Conservation (phyloP, 2,113 vertebrate genomes). For the Leucoraja erinaceus region DNA sequence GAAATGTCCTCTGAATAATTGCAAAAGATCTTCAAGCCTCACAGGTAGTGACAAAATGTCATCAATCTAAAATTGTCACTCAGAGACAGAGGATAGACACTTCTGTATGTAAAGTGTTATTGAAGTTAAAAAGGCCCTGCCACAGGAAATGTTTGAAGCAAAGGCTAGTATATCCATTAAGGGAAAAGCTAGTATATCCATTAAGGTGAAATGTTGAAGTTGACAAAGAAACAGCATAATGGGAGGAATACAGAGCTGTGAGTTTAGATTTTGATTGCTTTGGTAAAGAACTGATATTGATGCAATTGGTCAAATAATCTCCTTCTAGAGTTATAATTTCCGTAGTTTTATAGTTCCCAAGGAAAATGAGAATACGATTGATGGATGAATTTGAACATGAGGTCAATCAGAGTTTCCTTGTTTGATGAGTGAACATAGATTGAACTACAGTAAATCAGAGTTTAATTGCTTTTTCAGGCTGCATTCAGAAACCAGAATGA, state of each 20-base stretch:
- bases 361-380: not conserved
- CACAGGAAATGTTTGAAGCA: not conserved
- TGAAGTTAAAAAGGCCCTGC: not conserved
- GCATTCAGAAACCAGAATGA: not conserved
- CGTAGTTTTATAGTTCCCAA: not conserved
- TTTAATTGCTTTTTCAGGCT: not conserved
- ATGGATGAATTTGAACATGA: not conserved
- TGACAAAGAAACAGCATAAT: not conserved
- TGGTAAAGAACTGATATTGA: not conserved
- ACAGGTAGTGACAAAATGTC: not conserved
- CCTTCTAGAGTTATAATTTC: not conserved
- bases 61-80: not conserved
- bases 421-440: not conserved
- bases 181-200: not conserved
- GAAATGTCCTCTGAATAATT: not conserved
- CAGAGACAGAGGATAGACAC: not conserved
- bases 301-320: not conserved
- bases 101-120: not conserved
- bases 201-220: not conserved
- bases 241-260: not conserved
- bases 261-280: not conserved
- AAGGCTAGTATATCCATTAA: not conserved
- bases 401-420: constrained; percentile 13
- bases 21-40: not conserved
- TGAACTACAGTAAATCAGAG: not conserved